A percentile compares a stretch with the other conserved stretches of the same genome.
These are phyloP conservation scores for Drosophila nr. medialis DNA, from an alignment of 2,888 invertebrate genomes.

Conservation along the genomic window DNA sequence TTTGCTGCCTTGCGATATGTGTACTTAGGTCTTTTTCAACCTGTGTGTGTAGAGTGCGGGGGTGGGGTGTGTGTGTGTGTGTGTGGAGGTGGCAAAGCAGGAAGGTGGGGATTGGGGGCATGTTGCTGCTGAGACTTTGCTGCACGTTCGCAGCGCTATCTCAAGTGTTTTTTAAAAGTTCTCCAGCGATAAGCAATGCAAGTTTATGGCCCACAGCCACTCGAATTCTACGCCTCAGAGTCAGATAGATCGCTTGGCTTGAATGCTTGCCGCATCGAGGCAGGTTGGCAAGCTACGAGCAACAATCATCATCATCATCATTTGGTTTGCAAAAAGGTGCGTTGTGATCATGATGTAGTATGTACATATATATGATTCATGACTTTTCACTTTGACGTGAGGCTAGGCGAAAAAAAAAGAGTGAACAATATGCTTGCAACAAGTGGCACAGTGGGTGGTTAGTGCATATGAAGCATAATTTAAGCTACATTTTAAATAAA, in stretches of 20 bases:
- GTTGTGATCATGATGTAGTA: slow-evolving; percentile 70
- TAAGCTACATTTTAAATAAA: not conserved
- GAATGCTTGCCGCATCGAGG: slow-evolving; percentile 14
- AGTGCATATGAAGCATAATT: not conserved
- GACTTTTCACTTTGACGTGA: slow-evolving; percentile 76
- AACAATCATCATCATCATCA: slow-evolving; percentile 37
- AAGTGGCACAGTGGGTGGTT: slow-evolving; percentile 29
- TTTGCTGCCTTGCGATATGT: slow-evolving; percentile 37
- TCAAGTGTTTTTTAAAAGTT: slow-evolving; percentile 80
- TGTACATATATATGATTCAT: slow-evolving; percentile 71
- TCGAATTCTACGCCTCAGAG: slow-evolving; percentile 53
- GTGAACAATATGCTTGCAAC: slow-evolving; percentile 24
- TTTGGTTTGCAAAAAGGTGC: slow-evolving; percentile 61
- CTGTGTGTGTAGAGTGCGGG: slow-evolving; percentile 19
- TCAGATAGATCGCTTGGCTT: slow-evolving; percentile 18
- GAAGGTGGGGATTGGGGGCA: not conserved
- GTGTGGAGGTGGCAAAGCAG: not conserved
- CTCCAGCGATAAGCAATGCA: slow-evolving; percentile 77
- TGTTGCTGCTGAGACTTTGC: slow-evolving; percentile 29
- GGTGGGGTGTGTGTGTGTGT: slow-evolving; percentile 1
- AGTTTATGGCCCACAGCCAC: slow-evolving; percentile 73
- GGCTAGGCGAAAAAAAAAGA: slow-evolving; percentile 39
- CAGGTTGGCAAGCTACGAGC: slow-evolving; percentile 29
- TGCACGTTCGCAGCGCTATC: slow-evolving; percentile 70
- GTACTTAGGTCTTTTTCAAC: slow-evolving; percentile 42